Conservation (phyloP, 2,113 vertebrate genomes). For the Ailuropoda melanoleuca region DNA sequence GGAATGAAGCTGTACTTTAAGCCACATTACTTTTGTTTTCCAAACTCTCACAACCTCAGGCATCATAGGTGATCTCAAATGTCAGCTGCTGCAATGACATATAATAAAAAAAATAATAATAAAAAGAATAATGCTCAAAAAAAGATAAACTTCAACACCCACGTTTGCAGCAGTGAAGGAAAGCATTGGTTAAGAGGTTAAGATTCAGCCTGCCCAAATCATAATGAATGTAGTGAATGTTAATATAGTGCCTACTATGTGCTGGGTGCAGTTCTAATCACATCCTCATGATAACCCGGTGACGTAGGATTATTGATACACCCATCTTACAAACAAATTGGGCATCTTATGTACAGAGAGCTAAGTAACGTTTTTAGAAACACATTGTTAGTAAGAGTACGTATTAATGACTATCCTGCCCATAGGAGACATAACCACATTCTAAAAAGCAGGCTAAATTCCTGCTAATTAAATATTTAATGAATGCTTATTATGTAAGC, state of each 20-base stretch:
- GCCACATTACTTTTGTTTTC: neutral
- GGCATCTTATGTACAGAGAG: neutral
- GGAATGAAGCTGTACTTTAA: neutral
- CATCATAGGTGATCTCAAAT: neutral
- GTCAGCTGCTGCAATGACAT: neutral
- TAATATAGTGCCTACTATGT: neutral
- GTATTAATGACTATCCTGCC: neutral
- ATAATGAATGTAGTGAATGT: neutral
- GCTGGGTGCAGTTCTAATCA: neutral
- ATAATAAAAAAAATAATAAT: neutral
- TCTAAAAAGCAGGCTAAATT: constrained; percentile 1
- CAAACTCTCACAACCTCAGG: neutral
- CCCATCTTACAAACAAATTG: neutral
- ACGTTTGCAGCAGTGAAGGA: neutral
- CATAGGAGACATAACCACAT: neutral
- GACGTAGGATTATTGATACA: neutral
- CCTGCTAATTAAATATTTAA: constrained; percentile 56
- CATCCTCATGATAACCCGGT: neutral
- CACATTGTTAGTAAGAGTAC: neutral
- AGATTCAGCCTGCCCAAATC: neutral
- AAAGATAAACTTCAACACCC: neutral
- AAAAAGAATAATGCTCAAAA: neutral
- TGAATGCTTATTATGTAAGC: neutral
- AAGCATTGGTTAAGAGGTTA: neutral
- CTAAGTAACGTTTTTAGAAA: neutral